Percentiles rank a stretch among this genome's conserved stretches.
These are phyloP conservation scores for Himalopsyche kuldschensis DNA, from an alignment of 2,888 invertebrate genomes.

Conservation along the genomic window DNA sequence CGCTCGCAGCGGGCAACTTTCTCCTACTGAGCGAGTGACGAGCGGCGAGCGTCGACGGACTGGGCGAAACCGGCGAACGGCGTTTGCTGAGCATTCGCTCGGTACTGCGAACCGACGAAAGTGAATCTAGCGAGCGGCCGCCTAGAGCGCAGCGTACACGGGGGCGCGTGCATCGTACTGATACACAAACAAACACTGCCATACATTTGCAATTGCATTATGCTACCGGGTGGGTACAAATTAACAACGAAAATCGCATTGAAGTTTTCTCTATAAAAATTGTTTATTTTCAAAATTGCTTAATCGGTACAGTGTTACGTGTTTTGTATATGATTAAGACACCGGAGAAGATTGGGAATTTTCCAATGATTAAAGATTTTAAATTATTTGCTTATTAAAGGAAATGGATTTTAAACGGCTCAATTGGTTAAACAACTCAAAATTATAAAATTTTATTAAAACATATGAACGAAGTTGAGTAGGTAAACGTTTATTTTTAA, in stretches of 20 bases:
- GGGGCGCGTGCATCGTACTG: slow-evolving; percentile 50
- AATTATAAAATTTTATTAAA: no score
- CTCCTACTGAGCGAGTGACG: slow-evolving; percentile 53
- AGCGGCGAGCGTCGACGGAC: not conserved
- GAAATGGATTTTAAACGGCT: no score
- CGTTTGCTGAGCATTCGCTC: not conserved
- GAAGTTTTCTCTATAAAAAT: not conserved
- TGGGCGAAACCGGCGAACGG: not conserved
- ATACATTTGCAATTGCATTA: not conserved
- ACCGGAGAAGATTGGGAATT: no score
- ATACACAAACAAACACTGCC: slow-evolving; percentile 60
- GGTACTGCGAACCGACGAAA: slow-evolving; percentile 50
- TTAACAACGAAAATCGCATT: not conserved
- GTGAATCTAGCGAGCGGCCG: slow-evolving; percentile 50
- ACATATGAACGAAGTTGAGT: no score
- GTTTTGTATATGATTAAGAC: no score
- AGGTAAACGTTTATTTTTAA: no score
- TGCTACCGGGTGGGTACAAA: not conserved
- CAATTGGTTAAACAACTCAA: no score
- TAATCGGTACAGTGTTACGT: no score
- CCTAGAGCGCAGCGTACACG: slow-evolving; percentile 27
- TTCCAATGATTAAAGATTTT: no score
- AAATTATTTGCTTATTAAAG: no score
- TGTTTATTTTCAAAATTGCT: not conserved
- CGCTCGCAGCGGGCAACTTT: slow-evolving; percentile 61